Evolutionary conservation across 2,113 vertebrate genomes (phyloP).

Genomic region (Calidris pygmaea): DNA sequence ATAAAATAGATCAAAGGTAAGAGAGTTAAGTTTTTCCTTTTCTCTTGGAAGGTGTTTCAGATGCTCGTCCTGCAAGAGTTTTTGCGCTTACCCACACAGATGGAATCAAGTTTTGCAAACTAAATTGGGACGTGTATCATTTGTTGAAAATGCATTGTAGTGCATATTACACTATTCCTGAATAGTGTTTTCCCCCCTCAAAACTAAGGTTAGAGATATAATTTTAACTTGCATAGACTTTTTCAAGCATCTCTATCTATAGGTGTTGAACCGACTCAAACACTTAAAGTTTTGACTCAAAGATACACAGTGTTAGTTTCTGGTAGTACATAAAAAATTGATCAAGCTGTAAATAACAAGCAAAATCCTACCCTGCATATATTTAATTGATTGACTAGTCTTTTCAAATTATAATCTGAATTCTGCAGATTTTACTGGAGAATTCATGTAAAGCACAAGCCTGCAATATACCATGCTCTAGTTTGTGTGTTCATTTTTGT

Average conservation of each 20-base stretch:
- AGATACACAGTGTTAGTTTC: background rate
- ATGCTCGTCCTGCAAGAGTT: background rate
- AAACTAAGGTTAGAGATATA: background rate
- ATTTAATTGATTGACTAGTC: background rate
- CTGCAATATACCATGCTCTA: background rate
- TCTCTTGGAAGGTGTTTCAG: background rate
- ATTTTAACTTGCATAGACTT: background rate
- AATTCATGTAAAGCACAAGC: background rate
- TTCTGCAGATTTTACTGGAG: background rate
- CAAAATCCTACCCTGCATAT: background rate
- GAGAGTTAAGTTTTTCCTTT: background rate
- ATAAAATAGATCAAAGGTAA: background rate
- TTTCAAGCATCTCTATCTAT: background rate
- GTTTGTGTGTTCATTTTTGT: background rate
- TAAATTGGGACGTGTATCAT: background rate
- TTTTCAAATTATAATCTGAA: background rate
- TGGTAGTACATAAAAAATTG: background rate
- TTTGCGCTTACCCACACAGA: background rate
- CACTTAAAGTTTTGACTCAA: background rate
- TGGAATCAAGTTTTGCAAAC: background rate
- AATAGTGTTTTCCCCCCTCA: background rate
- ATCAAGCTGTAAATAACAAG: background rate
- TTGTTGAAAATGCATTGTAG: background rate
- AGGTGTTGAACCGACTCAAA: background rate
- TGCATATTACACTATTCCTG: background rate